Conservation (phyloP, 2,113 vertebrate genomes). For the Phylloscopus trochilus region DNA sequence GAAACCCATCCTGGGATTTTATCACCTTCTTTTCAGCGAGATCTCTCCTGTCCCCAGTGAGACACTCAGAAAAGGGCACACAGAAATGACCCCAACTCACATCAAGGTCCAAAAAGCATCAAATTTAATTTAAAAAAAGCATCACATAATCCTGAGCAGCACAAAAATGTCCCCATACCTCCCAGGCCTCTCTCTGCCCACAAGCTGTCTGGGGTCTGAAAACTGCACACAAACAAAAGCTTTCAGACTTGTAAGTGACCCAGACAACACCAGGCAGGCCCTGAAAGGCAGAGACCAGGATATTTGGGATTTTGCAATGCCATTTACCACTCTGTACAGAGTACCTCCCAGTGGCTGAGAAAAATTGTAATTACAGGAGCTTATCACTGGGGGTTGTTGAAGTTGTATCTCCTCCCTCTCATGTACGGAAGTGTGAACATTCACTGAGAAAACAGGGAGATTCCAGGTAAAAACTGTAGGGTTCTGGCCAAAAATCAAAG, state of each 20-base stretch:
- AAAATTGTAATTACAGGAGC: neutral
- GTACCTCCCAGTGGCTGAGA: neutral
- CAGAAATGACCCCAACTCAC: neutral
- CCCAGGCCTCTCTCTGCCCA: neutral
- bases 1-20: neutral
- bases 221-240: neutral
- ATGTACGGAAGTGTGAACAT: neutral
- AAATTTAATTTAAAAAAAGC: neutral
- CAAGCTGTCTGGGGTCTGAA: neutral
- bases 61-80: neutral
- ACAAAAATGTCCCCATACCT: neutral
- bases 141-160: neutral
- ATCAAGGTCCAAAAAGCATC: fast-evolving
- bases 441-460: neutral
- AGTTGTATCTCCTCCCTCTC: neutral
- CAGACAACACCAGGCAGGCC: neutral
- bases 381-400: neutral
- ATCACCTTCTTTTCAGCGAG: neutral
- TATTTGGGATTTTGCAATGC: neutral
- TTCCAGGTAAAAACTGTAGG: neutral
- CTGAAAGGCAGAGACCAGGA: neutral
- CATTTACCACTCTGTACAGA: neutral
- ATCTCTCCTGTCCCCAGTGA: neutral
- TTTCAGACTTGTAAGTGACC: neutral
- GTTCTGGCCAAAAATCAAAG: neutral